Conservation (phyloP, 1,140 invertebrate genomes). For the Papilio polytes region DNA sequence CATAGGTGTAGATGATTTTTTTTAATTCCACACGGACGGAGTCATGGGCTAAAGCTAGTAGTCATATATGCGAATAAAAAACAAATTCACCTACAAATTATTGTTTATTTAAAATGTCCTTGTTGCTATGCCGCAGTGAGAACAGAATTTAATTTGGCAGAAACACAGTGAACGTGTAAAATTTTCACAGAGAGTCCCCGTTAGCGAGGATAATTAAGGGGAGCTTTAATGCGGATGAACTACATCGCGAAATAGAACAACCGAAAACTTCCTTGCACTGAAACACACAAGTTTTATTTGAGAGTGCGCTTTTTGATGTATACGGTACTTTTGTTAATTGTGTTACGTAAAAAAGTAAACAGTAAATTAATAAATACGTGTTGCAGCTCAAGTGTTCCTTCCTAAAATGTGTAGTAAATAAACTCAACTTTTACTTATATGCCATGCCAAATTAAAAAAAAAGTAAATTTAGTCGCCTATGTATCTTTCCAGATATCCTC, state of each 20-base stretch:
- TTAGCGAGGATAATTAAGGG: conserved; percentile 5
- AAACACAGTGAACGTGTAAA: conserved; percentile 4
- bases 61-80: too few relatives aligned
- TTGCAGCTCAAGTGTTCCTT: too few relatives aligned
- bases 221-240: conserved; percentile 21
- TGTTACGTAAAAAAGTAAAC: neutral
- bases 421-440: too few relatives aligned
- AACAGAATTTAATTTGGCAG: conserved; percentile 13
- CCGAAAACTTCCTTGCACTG: neutral
- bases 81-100: neutral
- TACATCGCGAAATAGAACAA: conserved; percentile 7
- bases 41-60: too few relatives aligned
- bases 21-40: too few relatives aligned
- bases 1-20: too few relatives aligned
- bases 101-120: conserved; percentile 1
- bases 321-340: neutral
- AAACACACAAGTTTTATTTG: neutral
- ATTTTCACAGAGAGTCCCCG: neutral
- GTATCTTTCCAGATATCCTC: too few relatives aligned
- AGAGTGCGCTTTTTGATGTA: neutral
- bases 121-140: neutral
- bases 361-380: too few relatives aligned
- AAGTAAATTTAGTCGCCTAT: too few relatives aligned
- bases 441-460: too few relatives aligned
- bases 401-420: too few relatives aligned